Conservation (phyloP, 2,797 vertebrate genomes). For the Squalus acanthias region DNA sequence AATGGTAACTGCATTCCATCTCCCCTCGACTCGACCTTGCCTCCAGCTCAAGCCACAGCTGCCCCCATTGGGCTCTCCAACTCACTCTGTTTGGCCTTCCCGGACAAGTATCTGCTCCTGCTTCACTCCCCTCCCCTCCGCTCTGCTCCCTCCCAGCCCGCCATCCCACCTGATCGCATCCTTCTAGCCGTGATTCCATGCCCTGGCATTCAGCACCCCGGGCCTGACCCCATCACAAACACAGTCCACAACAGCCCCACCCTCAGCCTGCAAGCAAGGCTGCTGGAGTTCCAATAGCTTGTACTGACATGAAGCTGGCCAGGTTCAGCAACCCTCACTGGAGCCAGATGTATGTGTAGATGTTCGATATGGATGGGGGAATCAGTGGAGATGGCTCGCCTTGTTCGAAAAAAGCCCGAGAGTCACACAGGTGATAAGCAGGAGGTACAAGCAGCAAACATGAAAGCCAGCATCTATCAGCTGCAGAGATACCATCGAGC, state of each 20-base stretch:
- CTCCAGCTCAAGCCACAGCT: not conserved
- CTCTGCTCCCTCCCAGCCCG: not conserved
- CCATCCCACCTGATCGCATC: too few relatives aligned
- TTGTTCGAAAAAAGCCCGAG: not conserved
- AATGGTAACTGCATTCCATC: too few relatives aligned
- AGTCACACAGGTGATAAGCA: not conserved
- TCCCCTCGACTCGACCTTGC: too few relatives aligned
- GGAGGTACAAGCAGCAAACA: not conserved
- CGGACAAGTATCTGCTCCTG: not conserved
- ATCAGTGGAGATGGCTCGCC: not conserved
- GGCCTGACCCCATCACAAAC: not conserved
- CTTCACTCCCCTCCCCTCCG: not conserved
- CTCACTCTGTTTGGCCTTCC: not conserved
- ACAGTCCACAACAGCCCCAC: not conserved
- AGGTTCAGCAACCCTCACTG: not conserved
- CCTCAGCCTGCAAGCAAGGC: not conserved
- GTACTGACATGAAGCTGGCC: not conserved
- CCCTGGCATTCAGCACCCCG: not conserved
- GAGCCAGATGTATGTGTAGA: not conserved
- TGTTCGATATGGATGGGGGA: not conserved
- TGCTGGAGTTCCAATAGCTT: not conserved
- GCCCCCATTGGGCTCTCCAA: not conserved
- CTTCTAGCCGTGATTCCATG: too few relatives aligned
- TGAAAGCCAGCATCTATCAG: not conserved
- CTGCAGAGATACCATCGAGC: not conserved